A percentile compares a stretch with the other conserved stretches of the same genome.
Evolutionary conservation across 2,888 invertebrate species (phyloP).

Genomic region (Hemistola chrysoprasaria): DNA sequence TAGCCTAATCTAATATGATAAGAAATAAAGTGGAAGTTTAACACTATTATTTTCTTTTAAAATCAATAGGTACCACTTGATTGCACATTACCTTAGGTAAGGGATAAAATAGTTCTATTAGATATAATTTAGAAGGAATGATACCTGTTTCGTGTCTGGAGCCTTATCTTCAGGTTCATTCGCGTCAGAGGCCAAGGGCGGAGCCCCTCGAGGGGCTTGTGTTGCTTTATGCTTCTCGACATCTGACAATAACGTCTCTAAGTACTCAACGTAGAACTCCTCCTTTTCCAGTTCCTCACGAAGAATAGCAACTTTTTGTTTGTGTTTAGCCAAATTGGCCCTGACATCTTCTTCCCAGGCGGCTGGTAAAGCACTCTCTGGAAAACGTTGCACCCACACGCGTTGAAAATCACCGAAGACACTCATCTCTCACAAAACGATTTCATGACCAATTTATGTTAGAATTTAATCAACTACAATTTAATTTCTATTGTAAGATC

Average conservation of each 20-base stretch:
- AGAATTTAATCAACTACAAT: conserved; percentile 47
- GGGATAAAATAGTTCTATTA: no score
- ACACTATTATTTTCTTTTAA: no score
- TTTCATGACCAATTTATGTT: conserved; percentile 79
- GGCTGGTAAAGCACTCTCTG: conserved; percentile 93
- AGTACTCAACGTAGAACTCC: conserved; percentile 94
- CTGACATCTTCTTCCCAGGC: conserved; percentile 97
- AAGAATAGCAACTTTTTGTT: conserved; percentile 90
- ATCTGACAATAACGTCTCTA: conserved; percentile 92
- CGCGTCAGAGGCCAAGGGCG: conserved; percentile 73
- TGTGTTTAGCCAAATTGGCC: conserved; percentile 94
- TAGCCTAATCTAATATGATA: conserved; percentile 32
- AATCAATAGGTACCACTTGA: no score
- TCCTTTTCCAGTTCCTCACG: conserved; percentile 94
- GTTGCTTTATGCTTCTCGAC: conserved; percentile 90
- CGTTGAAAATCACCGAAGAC: conserved; percentile 95
- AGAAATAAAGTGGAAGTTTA: conserved; percentile 20
- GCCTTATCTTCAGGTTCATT: conserved; percentile 69
- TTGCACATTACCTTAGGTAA: no score
- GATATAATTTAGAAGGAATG: conserved; percentile 6
- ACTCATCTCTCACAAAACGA: conserved; percentile 87
- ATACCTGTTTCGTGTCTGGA: conserved; percentile 74
- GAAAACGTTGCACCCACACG: conserved; percentile 95
- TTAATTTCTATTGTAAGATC: conserved; percentile 33
- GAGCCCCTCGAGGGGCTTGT: conserved; percentile 72